These are phyloP conservation scores for Drosophila simulans DNA, from an alignment of 1,140 invertebrate species.

Conservation along the genomic window DNA sequence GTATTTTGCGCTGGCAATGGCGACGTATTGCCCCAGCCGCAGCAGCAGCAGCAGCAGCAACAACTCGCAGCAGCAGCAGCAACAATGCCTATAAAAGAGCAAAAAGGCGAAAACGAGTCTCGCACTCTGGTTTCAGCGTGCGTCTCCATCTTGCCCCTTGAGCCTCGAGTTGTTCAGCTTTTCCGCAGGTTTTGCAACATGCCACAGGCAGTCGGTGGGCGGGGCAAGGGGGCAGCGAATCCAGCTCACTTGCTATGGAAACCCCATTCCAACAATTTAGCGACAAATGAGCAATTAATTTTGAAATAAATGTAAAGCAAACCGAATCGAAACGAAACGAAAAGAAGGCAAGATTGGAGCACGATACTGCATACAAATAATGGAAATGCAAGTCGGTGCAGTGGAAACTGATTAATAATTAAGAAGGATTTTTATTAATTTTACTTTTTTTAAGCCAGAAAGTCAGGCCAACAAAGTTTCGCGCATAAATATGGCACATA, in stretches of 20 bases:
- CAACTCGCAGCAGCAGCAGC: constrained; percentile 34
- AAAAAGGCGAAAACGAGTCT: constrained; percentile 81
- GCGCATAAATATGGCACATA: constrained; percentile 30
- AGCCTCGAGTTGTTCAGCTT: constrained; percentile 1
- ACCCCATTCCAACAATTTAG: constrained; percentile 82
- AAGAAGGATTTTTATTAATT: not conserved
- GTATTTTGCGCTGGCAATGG: constrained; percentile 73
- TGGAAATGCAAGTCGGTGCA: not conserved
- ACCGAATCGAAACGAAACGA: constrained; percentile 20
- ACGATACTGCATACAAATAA: not conserved
- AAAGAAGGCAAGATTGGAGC: constrained; percentile 8
- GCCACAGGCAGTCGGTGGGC: constrained; percentile 45
- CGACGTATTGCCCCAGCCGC: constrained; percentile 69
- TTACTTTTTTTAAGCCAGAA: not conserved
- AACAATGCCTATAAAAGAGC: constrained; percentile 79
- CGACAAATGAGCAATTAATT: constrained; percentile 83
- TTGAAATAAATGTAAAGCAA: constrained; percentile 78
- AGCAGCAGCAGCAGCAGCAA: constrained; percentile 9
- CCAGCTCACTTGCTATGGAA: constrained; percentile 67
- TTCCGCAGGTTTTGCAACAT: constrained; percentile 72
- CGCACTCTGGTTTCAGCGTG: constrained; percentile 75
- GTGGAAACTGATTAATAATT: not conserved
- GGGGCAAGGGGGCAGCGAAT: constrained; percentile 40
- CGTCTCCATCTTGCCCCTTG: constrained; percentile 6
- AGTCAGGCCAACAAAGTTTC: not conserved